Base-by-base conservation (phyloP, 2,113 vertebrate genomes). In the Dromas ardeola region DNA sequence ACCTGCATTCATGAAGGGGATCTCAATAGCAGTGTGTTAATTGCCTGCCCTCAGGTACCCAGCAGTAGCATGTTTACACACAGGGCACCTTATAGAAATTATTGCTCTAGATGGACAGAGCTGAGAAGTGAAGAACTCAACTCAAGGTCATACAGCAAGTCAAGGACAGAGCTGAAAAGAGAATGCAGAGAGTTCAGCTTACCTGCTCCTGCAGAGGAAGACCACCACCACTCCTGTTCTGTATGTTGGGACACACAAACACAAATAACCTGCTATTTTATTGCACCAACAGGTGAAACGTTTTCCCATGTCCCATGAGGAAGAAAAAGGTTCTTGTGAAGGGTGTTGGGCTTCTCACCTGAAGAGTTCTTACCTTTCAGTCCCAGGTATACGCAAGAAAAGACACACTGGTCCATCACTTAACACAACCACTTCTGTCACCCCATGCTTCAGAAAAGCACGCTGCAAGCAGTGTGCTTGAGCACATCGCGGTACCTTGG, bases 181-280 rank as follows among this genome's bases (percentile, higher is more conserved):
- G 52, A 56, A 77, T 3, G 15, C 38, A 76, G 45, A 76, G 45
- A 14, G 1, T 20, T 55, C 58, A 61, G 65, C 43, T 61, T 29
- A 34, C 45, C n/a, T 0, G 0, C 70, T 67, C 42, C n/a, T 1
- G 1, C 18, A 38, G 23, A 53, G 30, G 27, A 61, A 45, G 42
- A 38, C 58, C 50, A 72, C 29, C 23, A n/a, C 43, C 20, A 7
- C 29, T 59, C 32, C 42, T 15, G 27, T 25, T 59, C 74, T 66
- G 30, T 38, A n/a, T 2, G 17, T 4, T 21, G 29, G 20, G 43
- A 56, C 30, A 55, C 56, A 38, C 25, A 65, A 70, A 52, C 56
- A 38, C 25, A 65, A 70, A 52, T 25, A 14, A 76, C 42, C 43
- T 74, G 22, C 34, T 55, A 5, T 16, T 67, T 78, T 50, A 52